Evolutionary conservation across 2,113 vertebrate genomes (phyloP).

Genomic region (Anguilla japonica): DNA sequence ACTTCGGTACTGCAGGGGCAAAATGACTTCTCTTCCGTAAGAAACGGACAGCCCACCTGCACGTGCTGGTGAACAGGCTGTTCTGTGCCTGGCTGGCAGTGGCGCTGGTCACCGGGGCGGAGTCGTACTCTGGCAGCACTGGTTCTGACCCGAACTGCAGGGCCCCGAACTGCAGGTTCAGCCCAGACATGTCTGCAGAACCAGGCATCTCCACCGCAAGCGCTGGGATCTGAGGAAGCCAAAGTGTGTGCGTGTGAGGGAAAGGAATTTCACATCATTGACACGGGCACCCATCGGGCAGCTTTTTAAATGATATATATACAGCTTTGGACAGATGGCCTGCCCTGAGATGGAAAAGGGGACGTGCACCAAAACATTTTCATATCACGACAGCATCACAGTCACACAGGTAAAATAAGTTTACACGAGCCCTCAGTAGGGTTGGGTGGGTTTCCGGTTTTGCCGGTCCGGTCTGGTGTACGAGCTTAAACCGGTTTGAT

Average conservation of each 20-base stretch:
- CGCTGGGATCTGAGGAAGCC: constrained; percentile 78
- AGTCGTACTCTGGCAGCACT: constrained; percentile 79
- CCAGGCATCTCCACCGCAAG: constrained; percentile 97
- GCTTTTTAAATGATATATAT: too few relatives aligned
- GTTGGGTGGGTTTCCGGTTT: too few relatives aligned
- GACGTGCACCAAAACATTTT: not conserved
- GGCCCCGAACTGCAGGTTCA: constrained; percentile 95
- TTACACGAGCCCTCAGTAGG: too few relatives aligned
- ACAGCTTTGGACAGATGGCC: too few relatives aligned
- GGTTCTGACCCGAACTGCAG: constrained; percentile 93
- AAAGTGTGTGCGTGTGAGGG: not conserved
- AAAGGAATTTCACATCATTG: too few relatives aligned
- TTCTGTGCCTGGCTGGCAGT: constrained; percentile 68
- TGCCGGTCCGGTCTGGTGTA: too few relatives aligned
- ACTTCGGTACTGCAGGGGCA: not conserved
- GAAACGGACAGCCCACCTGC: constrained; percentile 68
- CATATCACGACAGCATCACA: too few relatives aligned
- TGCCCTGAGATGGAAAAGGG: not conserved
- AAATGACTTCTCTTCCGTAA: not conserved
- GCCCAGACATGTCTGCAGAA: constrained; percentile 83
- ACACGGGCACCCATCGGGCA: too few relatives aligned
- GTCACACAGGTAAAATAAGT: too few relatives aligned
- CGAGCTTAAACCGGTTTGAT: too few relatives aligned
- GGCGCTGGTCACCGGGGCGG: constrained; percentile 44
- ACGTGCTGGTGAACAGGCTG: constrained; percentile 85